Conservation (phyloP, 2,113 vertebrate genomes). For the Cyprinodon tularosa region DNA sequence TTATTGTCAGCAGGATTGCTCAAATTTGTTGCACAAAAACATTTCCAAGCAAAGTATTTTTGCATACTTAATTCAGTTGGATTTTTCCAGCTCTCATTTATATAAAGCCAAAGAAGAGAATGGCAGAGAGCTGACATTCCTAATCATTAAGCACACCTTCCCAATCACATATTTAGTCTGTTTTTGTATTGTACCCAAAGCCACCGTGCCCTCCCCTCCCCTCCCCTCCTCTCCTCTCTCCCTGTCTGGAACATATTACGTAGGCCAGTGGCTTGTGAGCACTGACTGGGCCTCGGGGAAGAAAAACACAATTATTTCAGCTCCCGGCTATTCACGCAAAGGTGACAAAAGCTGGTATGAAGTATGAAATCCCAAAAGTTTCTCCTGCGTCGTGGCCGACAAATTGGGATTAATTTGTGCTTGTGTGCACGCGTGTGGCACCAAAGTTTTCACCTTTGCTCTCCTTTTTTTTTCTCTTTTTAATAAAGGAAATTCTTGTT, state of each 20-base stretch:
- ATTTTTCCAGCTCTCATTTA: not conserved
- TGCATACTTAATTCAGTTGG: not conserved
- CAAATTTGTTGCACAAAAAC: not conserved
- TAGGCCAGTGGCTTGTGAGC: conserved; percentile 81
- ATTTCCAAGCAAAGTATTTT: not conserved
- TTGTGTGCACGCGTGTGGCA: conserved; percentile 72
- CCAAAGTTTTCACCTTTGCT: conserved; percentile 76
- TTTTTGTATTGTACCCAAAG: conserved; percentile 40
- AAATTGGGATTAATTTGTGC: conserved; percentile 80
- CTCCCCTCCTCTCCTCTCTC: not conserved
- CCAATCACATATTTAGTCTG: not conserved
- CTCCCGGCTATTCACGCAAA: conserved; percentile 78
- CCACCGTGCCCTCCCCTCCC: conserved; percentile 3
- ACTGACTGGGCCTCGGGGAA: conserved; percentile 71
- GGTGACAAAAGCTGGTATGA: conserved; percentile 83
- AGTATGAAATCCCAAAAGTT: conserved; percentile 82
- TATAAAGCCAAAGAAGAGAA: conserved; percentile 12
- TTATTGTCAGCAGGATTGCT: not conserved
- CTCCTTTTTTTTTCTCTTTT: conserved; percentile 64
- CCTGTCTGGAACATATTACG: conserved; percentile 76
- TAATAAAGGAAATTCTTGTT: conserved; percentile 51
- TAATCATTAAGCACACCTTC: conserved; percentile 13
- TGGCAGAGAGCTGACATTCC: conserved; percentile 16
- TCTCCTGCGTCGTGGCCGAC: conserved; percentile 65
- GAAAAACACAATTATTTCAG: conserved; percentile 81